Conservation (phyloP, 1,140 invertebrate genomes). For the Dreissena polymorpha region DNA sequence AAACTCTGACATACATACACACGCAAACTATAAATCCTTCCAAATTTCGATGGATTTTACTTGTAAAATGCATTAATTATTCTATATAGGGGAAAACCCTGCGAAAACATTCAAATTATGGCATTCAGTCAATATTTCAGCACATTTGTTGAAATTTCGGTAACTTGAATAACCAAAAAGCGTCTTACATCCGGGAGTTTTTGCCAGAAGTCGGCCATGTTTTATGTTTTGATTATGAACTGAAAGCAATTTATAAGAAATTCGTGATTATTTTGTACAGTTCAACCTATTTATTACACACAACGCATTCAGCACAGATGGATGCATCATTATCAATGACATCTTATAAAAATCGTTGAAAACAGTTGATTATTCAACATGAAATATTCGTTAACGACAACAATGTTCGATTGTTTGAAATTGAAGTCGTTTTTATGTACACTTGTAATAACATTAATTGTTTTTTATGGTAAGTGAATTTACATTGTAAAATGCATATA, state of each 20-base stretch:
- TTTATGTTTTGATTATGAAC: conserved; percentile 46
- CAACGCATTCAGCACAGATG: not conserved
- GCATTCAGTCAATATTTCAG: no score
- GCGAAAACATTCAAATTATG: no score
- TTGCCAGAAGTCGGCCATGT: conserved; percentile 44
- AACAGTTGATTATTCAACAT: not conserved
- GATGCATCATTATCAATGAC: not conserved
- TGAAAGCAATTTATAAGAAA: not conserved
- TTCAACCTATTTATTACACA: not conserved
- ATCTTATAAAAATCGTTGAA: conserved; percentile 17
- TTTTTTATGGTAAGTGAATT: conserved; percentile 36
- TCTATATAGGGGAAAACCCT: no score
- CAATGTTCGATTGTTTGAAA: not conserved
- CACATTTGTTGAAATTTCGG: no score
- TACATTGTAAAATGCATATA: not conserved
- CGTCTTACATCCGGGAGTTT: conserved; percentile 39
- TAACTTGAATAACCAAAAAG: not conserved
- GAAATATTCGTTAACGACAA: not conserved
- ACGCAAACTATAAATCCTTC: no score
- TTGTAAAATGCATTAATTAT: no score
- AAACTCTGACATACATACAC: no score
- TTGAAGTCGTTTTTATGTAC: conserved; percentile 24
- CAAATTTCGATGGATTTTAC: no score
- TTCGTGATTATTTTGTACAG: not conserved
- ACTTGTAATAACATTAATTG: conserved; percentile 22